Percentiles rank a stretch among this genome's conserved stretches.
phyloP scores from a whole-genome alignment of 2,797 vertebrate genomes.

The Sebastes itinus region DNA sequence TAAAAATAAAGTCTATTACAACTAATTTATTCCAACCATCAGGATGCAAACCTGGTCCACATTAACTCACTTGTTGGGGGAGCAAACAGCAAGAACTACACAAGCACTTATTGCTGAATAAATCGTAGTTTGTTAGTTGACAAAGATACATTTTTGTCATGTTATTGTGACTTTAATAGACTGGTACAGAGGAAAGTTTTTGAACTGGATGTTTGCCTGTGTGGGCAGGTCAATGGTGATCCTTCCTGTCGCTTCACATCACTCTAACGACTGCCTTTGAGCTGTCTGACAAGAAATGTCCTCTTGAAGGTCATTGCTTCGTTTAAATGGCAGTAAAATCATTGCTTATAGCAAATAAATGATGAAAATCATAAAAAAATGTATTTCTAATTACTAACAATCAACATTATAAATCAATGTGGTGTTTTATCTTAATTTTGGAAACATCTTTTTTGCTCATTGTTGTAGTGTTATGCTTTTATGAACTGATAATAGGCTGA shows the following conservation, averaged over 20 bases:
- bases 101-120: background rate
- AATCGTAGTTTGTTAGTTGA: background rate
- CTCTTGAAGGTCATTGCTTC: conserved; percentile 47
- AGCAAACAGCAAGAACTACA: background rate
- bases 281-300: conserved; percentile 40
- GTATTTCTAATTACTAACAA: background rate
- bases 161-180: background rate
- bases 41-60: background rate
- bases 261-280: conserved; percentile 40
- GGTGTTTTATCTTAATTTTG: background rate
- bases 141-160: background rate
- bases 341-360: conserved; percentile 1
- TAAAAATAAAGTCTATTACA: background rate
- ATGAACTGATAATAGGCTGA: background rate
- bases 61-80: background rate
- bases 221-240: conserved; percentile 53
- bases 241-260: conserved; percentile 63
- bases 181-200: conserved; percentile 16
- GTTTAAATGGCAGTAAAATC: conserved; percentile 11
- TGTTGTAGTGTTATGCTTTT: background rate
- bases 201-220: conserved; percentile 32
- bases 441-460: background rate
- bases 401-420: background rate
- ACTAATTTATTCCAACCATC: background rate
- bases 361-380: background rate